phyloP scores from a whole-genome alignment of 2,113 vertebrate genomes.

The Malurus cyaneus region DNA sequence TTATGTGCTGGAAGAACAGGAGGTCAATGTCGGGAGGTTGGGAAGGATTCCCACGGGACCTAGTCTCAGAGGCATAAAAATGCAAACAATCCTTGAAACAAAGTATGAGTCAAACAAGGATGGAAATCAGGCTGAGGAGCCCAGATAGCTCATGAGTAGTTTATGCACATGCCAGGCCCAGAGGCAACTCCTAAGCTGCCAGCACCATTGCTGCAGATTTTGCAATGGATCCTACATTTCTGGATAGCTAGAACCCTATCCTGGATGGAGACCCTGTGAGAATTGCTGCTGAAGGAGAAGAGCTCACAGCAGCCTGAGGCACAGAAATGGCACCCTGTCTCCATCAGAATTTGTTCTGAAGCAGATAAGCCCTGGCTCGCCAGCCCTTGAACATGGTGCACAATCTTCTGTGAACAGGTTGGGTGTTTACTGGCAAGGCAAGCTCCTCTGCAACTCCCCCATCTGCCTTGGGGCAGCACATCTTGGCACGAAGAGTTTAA shows the following conservation, averaged over 20 bases:
- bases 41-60: constrained; percentile 61
- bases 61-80: constrained; percentile 60
- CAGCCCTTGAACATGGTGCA: constrained; percentile 2
- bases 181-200: constrained; percentile 42
- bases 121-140: constrained; percentile 54
- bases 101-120: constrained; percentile 57
- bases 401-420: not conserved
- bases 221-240: constrained; percentile 38
- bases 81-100: constrained; percentile 59
- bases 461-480: not conserved
- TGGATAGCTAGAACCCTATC: not conserved
- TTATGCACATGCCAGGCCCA: constrained; percentile 54
- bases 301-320: not conserved
- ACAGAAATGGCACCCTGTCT: not conserved
- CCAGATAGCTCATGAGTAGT: constrained; percentile 27
- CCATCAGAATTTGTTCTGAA: constrained; percentile 20
- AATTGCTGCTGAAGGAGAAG: not conserved
- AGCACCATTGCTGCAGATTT: not conserved
- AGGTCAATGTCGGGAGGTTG: not conserved
- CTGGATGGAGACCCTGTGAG: not conserved
- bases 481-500: not conserved
- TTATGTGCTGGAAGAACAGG: constrained; percentile 1
- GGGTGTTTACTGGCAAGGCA: not conserved
- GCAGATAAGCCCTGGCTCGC: constrained; percentile 35
- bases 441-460: not conserved